These are phyloP conservation scores for Xerus rutilus DNA, from an alignment of 2,797 vertebrate species.

Conservation along the genomic window DNA sequence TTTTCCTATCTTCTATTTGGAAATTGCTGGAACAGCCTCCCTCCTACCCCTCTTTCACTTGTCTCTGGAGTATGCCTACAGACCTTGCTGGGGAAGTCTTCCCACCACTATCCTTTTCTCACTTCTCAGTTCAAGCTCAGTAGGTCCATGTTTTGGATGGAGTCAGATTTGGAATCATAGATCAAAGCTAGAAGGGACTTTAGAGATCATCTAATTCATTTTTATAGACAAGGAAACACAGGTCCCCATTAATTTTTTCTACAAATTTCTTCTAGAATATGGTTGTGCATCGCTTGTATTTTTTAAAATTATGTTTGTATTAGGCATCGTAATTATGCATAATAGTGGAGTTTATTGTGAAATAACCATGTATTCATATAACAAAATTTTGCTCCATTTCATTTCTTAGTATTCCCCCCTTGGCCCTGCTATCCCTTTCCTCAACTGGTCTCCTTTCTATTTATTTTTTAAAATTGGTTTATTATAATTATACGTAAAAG, in stretches of 20 bases:
- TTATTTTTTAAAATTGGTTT: too few relatives aligned
- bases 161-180: not conserved
- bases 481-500: too few relatives aligned
- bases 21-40: not conserved
- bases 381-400: too few relatives aligned
- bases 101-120: not conserved
- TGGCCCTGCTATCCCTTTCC: too few relatives aligned
- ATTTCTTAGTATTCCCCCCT: too few relatives aligned
- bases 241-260: not conserved
- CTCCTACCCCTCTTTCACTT: fast-evolving
- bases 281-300: not conserved
- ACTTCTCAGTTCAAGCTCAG: not conserved
- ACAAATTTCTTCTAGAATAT: not conserved
- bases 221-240: not conserved
- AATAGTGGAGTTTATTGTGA: too few relatives aligned
- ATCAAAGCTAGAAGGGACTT: not conserved
- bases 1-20: not conserved
- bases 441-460: too few relatives aligned
- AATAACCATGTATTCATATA: too few relatives aligned
- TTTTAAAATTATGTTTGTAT: too few relatives aligned
- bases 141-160: not conserved
- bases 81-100: not conserved
- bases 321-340: too few relatives aligned
- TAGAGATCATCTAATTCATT: not conserved
- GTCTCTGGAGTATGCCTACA: not conserved